Conservation (phyloP, 2,113 vertebrate species). For the Xenopus borealis region DNA sequence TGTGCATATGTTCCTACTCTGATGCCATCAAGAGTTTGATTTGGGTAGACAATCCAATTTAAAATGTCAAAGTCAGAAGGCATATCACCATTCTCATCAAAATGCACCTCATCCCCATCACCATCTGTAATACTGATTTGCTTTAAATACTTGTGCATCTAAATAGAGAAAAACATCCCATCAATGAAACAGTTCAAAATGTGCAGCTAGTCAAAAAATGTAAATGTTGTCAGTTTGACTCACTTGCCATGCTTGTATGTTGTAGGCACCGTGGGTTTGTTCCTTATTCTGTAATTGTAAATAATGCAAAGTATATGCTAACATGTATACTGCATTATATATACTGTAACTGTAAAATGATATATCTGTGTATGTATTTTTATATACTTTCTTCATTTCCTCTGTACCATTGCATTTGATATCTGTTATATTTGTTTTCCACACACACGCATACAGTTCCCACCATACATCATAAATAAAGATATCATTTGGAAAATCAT, state of each 20-base stretch:
- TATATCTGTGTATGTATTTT: neutral
- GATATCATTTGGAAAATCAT: slow-evolving; percentile 11
- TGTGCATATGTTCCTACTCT: slow-evolving; percentile 4
- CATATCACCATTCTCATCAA: slow-evolving; percentile 11
- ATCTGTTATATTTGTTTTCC: neutral
- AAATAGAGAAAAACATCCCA: too few species aligned
- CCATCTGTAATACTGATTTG: neutral
- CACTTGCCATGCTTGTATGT: neutral
- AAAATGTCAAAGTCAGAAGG: neutral
- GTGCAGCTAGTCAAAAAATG: too few species aligned
- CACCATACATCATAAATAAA: neutral
- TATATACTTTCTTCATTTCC: neutral
- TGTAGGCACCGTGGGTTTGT: neutral
- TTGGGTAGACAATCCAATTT: slow-evolving; percentile 13
- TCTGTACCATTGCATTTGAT: slow-evolving; percentile 1
- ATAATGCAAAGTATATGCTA: slow-evolving; percentile 8
- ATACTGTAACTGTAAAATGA: slow-evolving; percentile 7
- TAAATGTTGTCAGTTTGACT: neutral
- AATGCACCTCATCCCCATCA: neutral
- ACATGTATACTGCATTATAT: slow-evolving; percentile 11
- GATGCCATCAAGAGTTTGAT: neutral
- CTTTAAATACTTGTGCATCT: too few species aligned
- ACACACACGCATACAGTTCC: neutral
- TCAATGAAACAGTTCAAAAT: too few species aligned
- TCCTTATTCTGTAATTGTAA: neutral